A percentile compares a stretch with the other conserved stretches of the same genome.
Evolutionary conservation across 2,888 invertebrate species (phyloP).

Genomic region (Meandrusa payeni): DNA sequence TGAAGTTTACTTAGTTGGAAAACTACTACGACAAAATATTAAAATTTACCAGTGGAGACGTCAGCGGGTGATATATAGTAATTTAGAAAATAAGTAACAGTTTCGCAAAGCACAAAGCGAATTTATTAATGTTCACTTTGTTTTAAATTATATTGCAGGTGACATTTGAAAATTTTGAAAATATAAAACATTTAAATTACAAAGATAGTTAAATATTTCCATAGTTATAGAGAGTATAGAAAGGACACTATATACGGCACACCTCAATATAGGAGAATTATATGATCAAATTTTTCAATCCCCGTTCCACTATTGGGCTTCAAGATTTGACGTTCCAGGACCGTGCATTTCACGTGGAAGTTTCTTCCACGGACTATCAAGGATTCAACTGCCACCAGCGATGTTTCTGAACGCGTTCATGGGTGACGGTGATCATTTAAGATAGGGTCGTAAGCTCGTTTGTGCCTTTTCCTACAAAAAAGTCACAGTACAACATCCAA

Average conservation of each 20-base stretch:
- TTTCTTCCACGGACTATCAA: no score
- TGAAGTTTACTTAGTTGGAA: neutral
- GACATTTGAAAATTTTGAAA: neutral
- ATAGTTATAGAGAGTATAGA: neutral
- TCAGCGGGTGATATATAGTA: neutral
- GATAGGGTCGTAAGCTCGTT: no score
- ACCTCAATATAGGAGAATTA: no score
- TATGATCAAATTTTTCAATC: no score
- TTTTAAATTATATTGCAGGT: constrained; percentile 1
- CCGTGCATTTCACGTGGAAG: no score
- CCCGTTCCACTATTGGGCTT: no score
- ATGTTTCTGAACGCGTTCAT: no score
- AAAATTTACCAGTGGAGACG: neutral
- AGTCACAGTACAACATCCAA: no score
- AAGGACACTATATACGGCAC: neutral
- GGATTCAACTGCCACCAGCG: no score
- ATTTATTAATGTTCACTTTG: neutral
- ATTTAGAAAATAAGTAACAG: neutral
- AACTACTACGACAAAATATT: constrained; percentile 2
- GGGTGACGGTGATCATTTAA: no score
- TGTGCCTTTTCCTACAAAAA: no score
- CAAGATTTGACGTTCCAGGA: no score
- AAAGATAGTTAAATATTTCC: neutral
- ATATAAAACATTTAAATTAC: neutral
- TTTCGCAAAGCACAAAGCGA: neutral